phyloP scores from a whole-genome alignment of 2,113 vertebrate species.

The Halichoerus grypus region DNA sequence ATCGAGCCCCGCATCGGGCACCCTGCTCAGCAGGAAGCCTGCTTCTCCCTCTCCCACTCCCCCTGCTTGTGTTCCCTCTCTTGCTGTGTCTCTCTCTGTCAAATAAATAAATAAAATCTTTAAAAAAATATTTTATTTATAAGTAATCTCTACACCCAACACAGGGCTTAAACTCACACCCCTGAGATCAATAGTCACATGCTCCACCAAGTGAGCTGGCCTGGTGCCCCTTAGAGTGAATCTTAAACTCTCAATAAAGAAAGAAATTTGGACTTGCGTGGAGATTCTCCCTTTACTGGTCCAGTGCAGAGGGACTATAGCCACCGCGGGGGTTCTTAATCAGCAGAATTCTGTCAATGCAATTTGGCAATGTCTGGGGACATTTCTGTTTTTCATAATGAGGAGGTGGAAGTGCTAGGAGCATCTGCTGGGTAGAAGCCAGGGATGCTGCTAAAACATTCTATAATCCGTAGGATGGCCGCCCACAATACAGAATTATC shows the following conservation, averaged over 20 bases:
- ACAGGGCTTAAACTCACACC: not conserved
- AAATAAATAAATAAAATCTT: no score
- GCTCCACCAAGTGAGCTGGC: not conserved
- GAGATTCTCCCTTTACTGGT: not conserved
- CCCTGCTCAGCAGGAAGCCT: no score
- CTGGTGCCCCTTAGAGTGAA: not conserved
- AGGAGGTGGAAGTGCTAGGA: accelerated
- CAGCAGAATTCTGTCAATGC: not conserved
- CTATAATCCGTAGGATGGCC: not conserved
- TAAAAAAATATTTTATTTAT: not conserved
- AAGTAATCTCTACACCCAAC: not conserved
- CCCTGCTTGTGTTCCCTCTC: no score
- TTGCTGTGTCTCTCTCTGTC: no score
- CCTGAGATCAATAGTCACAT: not conserved
- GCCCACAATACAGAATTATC: not conserved
- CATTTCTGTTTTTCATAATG: not conserved
- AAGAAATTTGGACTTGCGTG: not conserved
- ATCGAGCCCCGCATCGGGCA: no score
- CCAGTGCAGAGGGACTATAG: not conserved
- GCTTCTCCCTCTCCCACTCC: no score
- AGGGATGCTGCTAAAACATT: not conserved
- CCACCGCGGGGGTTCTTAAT: not conserved
- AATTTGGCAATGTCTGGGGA: not conserved
- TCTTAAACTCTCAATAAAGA: not conserved
- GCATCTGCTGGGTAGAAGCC: not conserved